Percentiles rank a stretch among this genome's conserved stretches.
These are phyloP conservation scores for Rhagium mordax DNA, from an alignment of 2,888 invertebrate genomes.

Conservation along the genomic window DNA sequence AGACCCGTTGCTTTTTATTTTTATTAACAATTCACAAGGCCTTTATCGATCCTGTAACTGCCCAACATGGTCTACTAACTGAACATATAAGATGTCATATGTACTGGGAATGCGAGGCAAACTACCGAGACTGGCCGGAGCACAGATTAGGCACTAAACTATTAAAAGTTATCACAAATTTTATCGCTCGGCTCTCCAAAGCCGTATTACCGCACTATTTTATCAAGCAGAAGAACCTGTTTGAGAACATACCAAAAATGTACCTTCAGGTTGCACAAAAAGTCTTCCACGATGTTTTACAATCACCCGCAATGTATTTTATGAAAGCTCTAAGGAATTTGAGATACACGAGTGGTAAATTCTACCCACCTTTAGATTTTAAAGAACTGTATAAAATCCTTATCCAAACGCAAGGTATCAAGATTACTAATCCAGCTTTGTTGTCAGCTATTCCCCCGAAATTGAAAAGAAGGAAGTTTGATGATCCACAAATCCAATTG, in stretches of 20 bases:
- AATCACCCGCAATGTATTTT: slow-evolving; percentile 81
- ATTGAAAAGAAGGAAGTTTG: slow-evolving; percentile 40
- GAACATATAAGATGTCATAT: slow-evolving; percentile 83
- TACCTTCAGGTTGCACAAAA: slow-evolving; percentile 78
- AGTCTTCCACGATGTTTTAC: slow-evolving; percentile 78
- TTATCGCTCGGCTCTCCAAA: slow-evolving; percentile 77
- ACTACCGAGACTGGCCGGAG: slow-evolving; percentile 82
- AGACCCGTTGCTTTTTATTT: slow-evolving; percentile 81
- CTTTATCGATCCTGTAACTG: slow-evolving; percentile 78
- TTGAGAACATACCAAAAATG: slow-evolving; percentile 80
- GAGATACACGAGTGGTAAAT: slow-evolving; percentile 70
- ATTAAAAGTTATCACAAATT: slow-evolving; percentile 75
- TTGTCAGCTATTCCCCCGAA: slow-evolving; percentile 28
- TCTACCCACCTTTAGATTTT: slow-evolving; percentile 56
- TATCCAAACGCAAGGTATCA: slow-evolving; percentile 34
- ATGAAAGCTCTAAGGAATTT: slow-evolving; percentile 81
- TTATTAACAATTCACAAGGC: slow-evolving; percentile 80
- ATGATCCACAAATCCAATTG: slow-evolving; percentile 49
- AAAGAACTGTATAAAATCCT: slow-evolving; percentile 56
- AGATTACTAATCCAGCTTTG: slow-evolving; percentile 46
- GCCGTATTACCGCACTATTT: slow-evolving; percentile 82
- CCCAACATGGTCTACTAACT: slow-evolving; percentile 78
- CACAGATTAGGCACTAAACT: slow-evolving; percentile 81
- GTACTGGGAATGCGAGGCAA: slow-evolving; percentile 86
- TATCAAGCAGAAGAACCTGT: slow-evolving; percentile 79